Conservation (phyloP, 2,797 vertebrate species). For the Anguilla marmorata region DNA sequence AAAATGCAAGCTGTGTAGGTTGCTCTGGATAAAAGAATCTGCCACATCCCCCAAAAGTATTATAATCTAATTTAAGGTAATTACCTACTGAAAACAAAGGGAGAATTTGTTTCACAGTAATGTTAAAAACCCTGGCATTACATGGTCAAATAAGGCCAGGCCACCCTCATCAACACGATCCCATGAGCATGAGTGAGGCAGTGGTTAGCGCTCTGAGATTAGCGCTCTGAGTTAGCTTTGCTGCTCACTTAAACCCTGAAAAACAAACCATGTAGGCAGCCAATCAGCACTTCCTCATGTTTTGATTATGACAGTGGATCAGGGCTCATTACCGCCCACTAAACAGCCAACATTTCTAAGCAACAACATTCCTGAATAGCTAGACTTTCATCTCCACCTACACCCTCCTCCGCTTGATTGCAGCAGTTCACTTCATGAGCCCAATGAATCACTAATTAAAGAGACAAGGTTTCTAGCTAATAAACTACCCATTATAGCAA, state of each 20-base stretch:
- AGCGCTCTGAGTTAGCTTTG: neutral
- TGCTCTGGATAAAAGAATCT: neutral
- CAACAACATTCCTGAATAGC: neutral
- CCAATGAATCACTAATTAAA: neutral
- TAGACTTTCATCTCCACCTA: neutral
- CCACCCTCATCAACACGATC: neutral
- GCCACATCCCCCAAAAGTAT: neutral
- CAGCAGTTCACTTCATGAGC: neutral
- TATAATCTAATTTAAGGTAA: neutral
- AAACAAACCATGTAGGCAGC: neutral
- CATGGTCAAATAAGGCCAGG: neutral
- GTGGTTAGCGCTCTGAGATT: neutral
- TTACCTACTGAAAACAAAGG: neutral
- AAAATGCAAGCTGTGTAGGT: neutral
- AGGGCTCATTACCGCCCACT: neutral
- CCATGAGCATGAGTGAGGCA: neutral
- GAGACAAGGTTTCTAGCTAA: neutral
- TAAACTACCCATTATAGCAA: neutral
- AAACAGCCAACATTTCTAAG: neutral
- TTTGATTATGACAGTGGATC: neutral
- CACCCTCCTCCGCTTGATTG: neutral
- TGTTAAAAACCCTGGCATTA: neutral
- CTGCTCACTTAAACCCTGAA: neutral
- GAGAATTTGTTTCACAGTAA: neutral
- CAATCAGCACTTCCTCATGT: neutral